These are phyloP conservation scores for Epinephelus fuscoguttatus DNA, from an alignment of 2,113 vertebrate species.

Conservation along the genomic window DNA sequence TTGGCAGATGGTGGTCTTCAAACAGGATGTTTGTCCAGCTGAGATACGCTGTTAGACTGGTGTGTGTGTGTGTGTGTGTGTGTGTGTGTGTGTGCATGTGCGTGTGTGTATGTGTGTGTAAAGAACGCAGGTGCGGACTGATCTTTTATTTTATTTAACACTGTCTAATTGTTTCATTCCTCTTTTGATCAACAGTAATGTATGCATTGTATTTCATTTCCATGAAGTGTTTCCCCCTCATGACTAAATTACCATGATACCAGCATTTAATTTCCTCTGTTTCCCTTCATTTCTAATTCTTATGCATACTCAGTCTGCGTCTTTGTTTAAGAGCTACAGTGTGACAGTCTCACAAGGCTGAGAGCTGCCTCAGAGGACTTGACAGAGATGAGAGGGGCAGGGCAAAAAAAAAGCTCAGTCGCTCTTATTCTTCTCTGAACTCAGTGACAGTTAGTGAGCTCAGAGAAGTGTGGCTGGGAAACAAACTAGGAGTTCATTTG, in stretches of 20 bases:
- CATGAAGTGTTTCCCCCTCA: background rate
- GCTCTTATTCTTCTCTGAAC: background rate
- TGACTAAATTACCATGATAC: conserved; percentile 2
- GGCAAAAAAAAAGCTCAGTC: background rate
- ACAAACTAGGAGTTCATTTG: too few species aligned
- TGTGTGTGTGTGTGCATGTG: conserved; percentile 27
- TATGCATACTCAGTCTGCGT: background rate
- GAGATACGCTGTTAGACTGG: conserved; percentile 30
- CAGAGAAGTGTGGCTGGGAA: background rate
- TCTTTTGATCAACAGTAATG: conserved; percentile 5
- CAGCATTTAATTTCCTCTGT: conserved; percentile 14
- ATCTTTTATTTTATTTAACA: conserved; percentile 15
- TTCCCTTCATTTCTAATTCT: background rate
- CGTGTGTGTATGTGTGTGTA: too few species aligned
- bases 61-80: conserved; percentile 40
- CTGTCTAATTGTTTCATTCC: background rate
- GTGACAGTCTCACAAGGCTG: background rate
- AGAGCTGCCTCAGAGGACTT: conserved; percentile 5
- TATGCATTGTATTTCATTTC: conserved; percentile 14
- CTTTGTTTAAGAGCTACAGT: conserved; percentile 1
- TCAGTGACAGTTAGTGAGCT: background rate
- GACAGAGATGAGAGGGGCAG: conserved; percentile 2
- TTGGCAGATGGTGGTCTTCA: conserved; percentile 76
- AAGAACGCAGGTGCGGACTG: background rate
- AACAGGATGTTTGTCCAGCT: conserved; percentile 81